Conservation (phyloP, 2,888 invertebrate species). For the Drosophila putrida region DNA sequence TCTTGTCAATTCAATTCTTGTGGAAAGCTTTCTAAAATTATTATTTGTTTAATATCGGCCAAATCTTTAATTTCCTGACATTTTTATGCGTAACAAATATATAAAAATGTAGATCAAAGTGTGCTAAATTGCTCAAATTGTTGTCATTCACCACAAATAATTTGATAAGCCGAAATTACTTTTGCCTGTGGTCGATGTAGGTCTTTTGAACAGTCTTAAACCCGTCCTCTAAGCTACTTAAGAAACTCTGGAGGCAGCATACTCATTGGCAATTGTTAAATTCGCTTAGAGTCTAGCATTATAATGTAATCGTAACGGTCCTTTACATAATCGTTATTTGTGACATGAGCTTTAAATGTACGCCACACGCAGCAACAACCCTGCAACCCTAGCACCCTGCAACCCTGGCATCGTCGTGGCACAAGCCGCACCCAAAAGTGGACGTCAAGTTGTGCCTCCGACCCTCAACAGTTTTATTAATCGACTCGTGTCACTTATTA, state of each 20-base stretch:
- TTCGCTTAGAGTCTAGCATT: conserved; percentile 18
- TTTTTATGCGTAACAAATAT: not conserved
- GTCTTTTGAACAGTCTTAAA: conserved; percentile 4
- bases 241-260: not conserved
- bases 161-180: conserved; percentile 22
- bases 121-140: conserved; percentile 3
- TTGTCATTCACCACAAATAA: conserved; percentile 16
- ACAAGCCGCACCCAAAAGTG: conserved; percentile 30
- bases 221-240: conserved; percentile 8
- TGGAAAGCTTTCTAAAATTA: not conserved
- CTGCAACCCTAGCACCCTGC: not conserved
- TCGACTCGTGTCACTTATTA: conserved; percentile 80
- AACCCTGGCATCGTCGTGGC: conserved; percentile 13
- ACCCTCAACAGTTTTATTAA: conserved; percentile 66
- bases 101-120: conserved; percentile 11
- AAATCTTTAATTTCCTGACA: not conserved
- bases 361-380: conserved; percentile 47
- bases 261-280: conserved; percentile 6
- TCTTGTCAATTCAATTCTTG: not conserved
- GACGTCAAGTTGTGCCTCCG: conserved; percentile 33
- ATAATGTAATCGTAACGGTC: conserved; percentile 48
- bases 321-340: conserved; percentile 69
- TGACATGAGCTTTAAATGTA: conserved; percentile 69
- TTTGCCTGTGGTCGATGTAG: conserved; percentile 7
- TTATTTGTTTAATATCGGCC: not conserved